phyloP scores from a whole-genome alignment of 1,140 invertebrate species.

The Pantala flavescens region DNA sequence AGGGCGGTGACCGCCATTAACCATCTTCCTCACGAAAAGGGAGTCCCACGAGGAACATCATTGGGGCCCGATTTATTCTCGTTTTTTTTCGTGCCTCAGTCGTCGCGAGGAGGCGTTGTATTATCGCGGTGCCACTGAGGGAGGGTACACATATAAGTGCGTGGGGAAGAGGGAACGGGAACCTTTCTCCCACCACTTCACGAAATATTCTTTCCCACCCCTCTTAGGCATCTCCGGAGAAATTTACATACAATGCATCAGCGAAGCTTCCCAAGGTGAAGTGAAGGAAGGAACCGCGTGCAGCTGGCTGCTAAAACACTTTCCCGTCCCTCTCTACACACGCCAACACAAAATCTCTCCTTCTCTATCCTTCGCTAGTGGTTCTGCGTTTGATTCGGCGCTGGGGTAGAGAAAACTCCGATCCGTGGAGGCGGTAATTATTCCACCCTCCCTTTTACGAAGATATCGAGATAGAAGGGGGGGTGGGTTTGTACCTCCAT shows the following conservation, averaged over 20 bases:
- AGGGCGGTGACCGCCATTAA: no score
- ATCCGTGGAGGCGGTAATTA: neutral
- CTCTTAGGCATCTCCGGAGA: neutral
- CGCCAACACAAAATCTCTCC: neutral
- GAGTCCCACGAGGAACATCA: no score
- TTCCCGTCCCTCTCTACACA: neutral
- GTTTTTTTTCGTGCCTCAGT: no score
- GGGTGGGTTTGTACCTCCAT: neutral
- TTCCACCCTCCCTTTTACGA: neutral
- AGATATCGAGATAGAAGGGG: neutral
- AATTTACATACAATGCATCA: slow-evolving; percentile 10
- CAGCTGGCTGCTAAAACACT: neutral
- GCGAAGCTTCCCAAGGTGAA: neutral
- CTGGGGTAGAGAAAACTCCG: no score
- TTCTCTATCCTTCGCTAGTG: neutral
- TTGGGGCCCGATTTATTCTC: no score
- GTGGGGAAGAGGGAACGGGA: neutral
- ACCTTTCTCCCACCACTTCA: neutral
- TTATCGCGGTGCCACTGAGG: neutral
- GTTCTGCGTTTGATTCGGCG: no score
- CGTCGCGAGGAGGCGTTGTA: no score
- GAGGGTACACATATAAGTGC: neutral
- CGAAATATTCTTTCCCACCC: neutral
- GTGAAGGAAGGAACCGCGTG: neutral
- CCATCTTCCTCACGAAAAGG: no score